Evolutionary conservation across 1,140 invertebrate genomes (phyloP).

Genomic region (Onthophagus taurus): DNA sequence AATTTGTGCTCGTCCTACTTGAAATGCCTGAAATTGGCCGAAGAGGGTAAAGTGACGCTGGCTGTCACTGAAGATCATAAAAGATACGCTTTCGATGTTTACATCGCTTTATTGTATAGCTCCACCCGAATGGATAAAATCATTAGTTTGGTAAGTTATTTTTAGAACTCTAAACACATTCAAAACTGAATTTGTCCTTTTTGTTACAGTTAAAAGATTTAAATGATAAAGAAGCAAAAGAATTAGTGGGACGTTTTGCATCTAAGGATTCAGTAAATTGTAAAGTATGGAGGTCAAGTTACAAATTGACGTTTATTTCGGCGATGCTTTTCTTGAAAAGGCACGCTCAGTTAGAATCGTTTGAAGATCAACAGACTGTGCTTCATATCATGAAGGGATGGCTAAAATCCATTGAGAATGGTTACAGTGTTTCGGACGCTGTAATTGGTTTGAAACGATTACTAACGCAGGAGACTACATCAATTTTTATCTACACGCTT

Average conservation of each 20-base stretch:
- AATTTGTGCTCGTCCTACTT: constrained; percentile 34
- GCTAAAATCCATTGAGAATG: too few relatives aligned
- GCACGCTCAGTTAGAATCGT: too few relatives aligned
- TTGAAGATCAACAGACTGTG: too few relatives aligned
- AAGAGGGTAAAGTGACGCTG: constrained; percentile 27
- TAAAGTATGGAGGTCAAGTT: constrained; percentile 32
- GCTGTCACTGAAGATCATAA: constrained; percentile 33
- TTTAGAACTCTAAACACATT: background rate
- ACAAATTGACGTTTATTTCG: constrained; percentile 29
- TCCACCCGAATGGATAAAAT: constrained; percentile 27
- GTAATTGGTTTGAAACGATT: too few relatives aligned
- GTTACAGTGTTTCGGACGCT: too few relatives aligned
- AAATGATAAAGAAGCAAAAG: constrained; percentile 26
- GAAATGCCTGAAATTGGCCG: constrained; percentile 30
- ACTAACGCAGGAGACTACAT: too few relatives aligned
- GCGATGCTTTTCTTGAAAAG: too few relatives aligned
- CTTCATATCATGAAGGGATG: too few relatives aligned
- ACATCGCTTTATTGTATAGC: constrained; percentile 33
- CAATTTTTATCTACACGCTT: too few relatives aligned
- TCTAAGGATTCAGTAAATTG: constrained; percentile 33
- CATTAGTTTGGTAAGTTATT: constrained; percentile 25
- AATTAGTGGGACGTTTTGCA: constrained; percentile 32
- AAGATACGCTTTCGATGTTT: constrained; percentile 36
- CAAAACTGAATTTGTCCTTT: background rate
- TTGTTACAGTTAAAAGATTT: constrained; percentile 32